Evolutionary conservation across 2,797 vertebrate genomes (phyloP), one percentile per base, ranked within the genome.

Genomic region (Tapera naevia): DNA sequence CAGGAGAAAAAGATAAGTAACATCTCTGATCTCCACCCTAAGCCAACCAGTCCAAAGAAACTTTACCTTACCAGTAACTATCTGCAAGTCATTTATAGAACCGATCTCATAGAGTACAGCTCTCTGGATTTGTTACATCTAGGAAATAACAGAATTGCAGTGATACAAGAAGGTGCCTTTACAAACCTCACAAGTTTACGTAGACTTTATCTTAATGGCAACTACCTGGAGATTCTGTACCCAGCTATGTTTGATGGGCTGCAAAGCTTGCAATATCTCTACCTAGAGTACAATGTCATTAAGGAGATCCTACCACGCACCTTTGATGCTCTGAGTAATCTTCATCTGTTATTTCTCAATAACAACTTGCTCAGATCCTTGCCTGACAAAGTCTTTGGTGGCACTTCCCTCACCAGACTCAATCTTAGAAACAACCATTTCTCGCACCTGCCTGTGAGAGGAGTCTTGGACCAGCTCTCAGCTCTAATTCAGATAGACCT

Each of bases 241-340:
- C 98, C 98, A 11, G 98, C 99, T 5, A 98, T 99, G 94, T 99
- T 99, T 7, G 90, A 96, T 2, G 99, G 99, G 51, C 98, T 99
- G 89, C 98, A 99, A 93, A 99, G 98, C 45, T 98, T 99, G 94
- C 99, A 99, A 67, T 99, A 99, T 93, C 98, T 99, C 51, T 99
- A 99, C 91, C 97, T 99, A 98, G 99, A 99, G 97, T 99, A 99
- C 76, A 99, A 99, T 91, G 99, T 99, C 72, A 99, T 99, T 81
- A 99, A 99, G 96, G 99, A 99, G 82, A 99, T 99, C 96, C 96
- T 98, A 84, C 99, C 99, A 5, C 98, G 97, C 70, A 99, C 99
- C 6, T 99, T 99, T 83, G 99, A 99, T 93, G 94, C 98, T 46
- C 96, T 99, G 91, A 98, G 98, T 61, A 99, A 99, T 93, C 98